Base-by-base conservation (phyloP, 2,113 vertebrate genomes). In the Chionodraco myersi region DNA sequence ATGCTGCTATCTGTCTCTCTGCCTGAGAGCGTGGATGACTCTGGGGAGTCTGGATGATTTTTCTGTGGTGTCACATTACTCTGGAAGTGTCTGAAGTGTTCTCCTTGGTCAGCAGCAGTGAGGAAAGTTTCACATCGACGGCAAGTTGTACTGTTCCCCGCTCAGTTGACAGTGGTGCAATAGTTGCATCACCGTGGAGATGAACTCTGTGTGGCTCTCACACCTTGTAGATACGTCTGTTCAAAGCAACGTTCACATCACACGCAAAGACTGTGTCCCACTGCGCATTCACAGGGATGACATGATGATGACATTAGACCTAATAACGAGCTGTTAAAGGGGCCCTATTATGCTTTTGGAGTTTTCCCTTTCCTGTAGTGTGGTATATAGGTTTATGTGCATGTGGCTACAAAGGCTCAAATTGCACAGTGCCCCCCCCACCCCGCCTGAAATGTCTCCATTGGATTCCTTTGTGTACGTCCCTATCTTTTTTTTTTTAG, bases 31-130 rank as follows among this genome's bases (percentile, higher is more conserved):
- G 13, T 56, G 56, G 72, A 83, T 81, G 9, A 58, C 78, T 79
- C 10, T 67, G 34, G 44, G 59, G 67, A 53, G 60, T 53, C 56
- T 75, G 69, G 56, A 56, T 57, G 34, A 74, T 70, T 66, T 74
- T 12, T 41, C 76, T 3, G 0, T 5, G 62, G 72, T 71, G 76
- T 80, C 65, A 34, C 34, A 57, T n/a, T 68, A 47, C 10, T 79
- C 23, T 18, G 26, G 16, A 47, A 49, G 72, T 54, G 47, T 51
- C 61, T 83, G 52, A 77, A 75, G 59, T 72, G 81, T 83, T 81
- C 60, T 79, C 54, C 82, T 77, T 44, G 63, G 84, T 83, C 86
- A 87, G 76, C 81, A 72, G 23, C 81, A 72, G 23, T 49, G 56
- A 85, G 52, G 49, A 79, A 83, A 74, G 79, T 80, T 82, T 83